Conservation (phyloP, 1,140 invertebrate species). For the Hormaphis cornu region DNA sequence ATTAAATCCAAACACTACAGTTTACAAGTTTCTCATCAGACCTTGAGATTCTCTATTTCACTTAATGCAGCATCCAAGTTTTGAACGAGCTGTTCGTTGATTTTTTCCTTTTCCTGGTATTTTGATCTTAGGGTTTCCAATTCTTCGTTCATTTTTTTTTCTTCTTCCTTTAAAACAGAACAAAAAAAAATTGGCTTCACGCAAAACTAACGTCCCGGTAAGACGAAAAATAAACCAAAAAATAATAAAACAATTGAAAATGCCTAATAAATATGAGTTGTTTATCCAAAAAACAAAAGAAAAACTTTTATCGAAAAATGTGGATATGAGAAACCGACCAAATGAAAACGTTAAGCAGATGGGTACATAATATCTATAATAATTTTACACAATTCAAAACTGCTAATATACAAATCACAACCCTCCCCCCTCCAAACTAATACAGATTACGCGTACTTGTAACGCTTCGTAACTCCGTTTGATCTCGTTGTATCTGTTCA, state of each 20-base stretch:
- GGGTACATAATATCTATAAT: too few relatives aligned
- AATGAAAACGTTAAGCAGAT: too few relatives aligned
- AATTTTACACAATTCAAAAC: too few relatives aligned
- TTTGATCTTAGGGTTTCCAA: constrained; percentile 21
- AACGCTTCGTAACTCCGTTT: constrained; percentile 45
- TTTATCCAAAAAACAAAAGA: too few relatives aligned
- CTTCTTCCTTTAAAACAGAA: constrained; percentile 22
- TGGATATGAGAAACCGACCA: too few relatives aligned
- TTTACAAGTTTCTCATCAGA: background rate
- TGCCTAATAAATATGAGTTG: too few relatives aligned
- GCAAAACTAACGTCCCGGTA: too few relatives aligned
- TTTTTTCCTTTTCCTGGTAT: background rate
- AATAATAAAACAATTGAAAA: too few relatives aligned
- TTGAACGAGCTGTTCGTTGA: background rate
- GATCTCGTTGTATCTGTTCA: constrained; percentile 45
- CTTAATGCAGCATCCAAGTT: background rate
- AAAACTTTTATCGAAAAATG: too few relatives aligned
- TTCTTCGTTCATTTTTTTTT: constrained; percentile 22
- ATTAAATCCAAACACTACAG: background rate
- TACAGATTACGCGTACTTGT: constrained; percentile 35
- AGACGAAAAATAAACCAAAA: too few relatives aligned
- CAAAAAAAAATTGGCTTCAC: too few relatives aligned
- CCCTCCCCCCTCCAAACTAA: background rate
- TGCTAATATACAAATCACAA: too few relatives aligned
- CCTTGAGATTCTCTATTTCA: background rate